These are phyloP conservation scores for Spilogale gracilis DNA, from an alignment of 2,113 vertebrate species.

Conservation along the genomic window DNA sequence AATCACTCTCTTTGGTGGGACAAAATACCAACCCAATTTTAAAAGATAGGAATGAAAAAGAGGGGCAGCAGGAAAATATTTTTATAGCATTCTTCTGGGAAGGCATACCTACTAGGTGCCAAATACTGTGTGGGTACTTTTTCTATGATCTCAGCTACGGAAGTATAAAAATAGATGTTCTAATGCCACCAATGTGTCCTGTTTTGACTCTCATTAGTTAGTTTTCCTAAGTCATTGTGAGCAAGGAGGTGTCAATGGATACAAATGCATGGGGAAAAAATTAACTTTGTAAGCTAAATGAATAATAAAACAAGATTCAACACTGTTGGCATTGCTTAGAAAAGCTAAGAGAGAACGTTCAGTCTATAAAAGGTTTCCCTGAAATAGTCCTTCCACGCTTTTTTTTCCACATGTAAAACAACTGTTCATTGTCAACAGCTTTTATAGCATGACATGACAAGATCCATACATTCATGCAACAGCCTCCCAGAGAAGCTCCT, in stretches of 20 bases:
- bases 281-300: background rate
- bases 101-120: fast-evolving
- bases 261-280: background rate
- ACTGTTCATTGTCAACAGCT: constrained; percentile 64
- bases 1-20: background rate
- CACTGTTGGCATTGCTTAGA: background rate
- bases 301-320: background rate
- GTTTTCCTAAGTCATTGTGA: background rate
- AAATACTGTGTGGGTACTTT: fast-evolving
- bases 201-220: background rate
- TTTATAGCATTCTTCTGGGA: background rate
- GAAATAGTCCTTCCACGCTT: constrained; percentile 41
- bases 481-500: background rate
- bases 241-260: background rate
- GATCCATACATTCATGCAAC: background rate
- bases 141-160: background rate
- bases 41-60: background rate
- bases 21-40: background rate
- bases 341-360: background rate
- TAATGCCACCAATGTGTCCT: background rate
- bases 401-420: constrained; percentile 34
- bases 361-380: background rate
- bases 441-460: background rate
- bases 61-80: fast-evolving
- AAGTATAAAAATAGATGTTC: background rate